Conservation (phyloP, 2,113 vertebrate species). For the Erpornis zantholeuca region DNA sequence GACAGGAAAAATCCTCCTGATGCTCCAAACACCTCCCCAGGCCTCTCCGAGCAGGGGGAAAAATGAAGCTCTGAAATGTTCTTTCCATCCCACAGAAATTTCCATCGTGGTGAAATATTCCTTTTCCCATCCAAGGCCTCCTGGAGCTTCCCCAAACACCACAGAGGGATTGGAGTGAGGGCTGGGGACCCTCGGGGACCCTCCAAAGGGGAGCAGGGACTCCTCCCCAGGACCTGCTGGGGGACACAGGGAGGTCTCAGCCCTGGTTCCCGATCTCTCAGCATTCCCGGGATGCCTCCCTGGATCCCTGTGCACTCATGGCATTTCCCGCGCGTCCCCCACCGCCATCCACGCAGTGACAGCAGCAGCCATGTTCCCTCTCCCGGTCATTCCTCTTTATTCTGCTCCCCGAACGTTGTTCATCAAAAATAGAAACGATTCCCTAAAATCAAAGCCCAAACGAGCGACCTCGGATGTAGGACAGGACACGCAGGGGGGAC, state of each 20-base stretch:
- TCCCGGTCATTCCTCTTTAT: neutral
- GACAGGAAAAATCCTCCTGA: neutral
- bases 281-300: neutral
- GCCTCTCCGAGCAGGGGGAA: rapidly evolving
- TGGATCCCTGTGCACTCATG: rapidly evolving
- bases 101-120: rapidly evolving
- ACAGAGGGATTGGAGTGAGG: rapidly evolving
- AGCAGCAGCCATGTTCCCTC: neutral
- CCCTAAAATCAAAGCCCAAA: neutral
- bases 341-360: rapidly evolving
- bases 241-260: rapidly evolving
- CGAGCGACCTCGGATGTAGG: rapidly evolving
- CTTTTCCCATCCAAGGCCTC: neutral
- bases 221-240: neutral
- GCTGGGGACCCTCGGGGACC: rapidly evolving
- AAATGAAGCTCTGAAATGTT: neutral
- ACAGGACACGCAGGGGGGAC: rapidly evolving
- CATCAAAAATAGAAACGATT: neutral
- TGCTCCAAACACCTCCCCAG: neutral
- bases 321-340: neutral
- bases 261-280: rapidly evolving
- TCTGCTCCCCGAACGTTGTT: rapidly evolving
- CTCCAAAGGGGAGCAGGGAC: neutral
- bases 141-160: neutral
- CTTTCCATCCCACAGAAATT: neutral